Evolutionary conservation across 2,888 invertebrate species (phyloP).

Genomic region (Sepiola atlantica): DNA sequence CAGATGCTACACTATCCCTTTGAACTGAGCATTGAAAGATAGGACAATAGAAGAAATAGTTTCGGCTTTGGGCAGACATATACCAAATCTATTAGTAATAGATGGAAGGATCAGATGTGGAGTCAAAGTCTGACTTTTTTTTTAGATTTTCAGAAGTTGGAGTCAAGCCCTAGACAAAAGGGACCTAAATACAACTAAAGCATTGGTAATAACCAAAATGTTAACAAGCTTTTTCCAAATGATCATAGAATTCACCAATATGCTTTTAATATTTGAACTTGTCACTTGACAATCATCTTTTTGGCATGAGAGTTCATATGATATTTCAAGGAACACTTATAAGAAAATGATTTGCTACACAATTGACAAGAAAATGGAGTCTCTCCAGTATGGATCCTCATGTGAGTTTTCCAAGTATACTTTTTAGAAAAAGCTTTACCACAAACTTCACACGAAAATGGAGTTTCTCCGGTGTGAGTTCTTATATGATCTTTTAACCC

Average conservation of each 20-base stretch:
- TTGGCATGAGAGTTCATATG: conserved; percentile 24
- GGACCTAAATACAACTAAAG: no score
- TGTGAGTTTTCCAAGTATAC: not conserved
- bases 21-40: no score
- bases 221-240: no score
- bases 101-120: no score
- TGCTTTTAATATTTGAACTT: not conserved
- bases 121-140: no score
- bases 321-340: not conserved
- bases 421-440: not conserved
- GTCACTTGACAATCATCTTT: not conserved
- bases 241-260: not conserved
- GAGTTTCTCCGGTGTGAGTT: conserved; percentile 38
- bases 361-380: not conserved
- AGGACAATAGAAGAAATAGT: no score
- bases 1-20: no score
- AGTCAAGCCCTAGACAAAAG: no score
- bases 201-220: no score
- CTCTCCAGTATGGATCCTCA: conserved; percentile 39
- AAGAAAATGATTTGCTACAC: conserved; percentile 41
- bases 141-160: no score
- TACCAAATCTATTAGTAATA: no score
- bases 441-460: conserved; percentile 24
- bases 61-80: no score
- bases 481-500: not conserved